These are phyloP conservation scores for Helicoverpa assulta DNA, from an alignment of 2,888 invertebrate species.

Conservation along the genomic window DNA sequence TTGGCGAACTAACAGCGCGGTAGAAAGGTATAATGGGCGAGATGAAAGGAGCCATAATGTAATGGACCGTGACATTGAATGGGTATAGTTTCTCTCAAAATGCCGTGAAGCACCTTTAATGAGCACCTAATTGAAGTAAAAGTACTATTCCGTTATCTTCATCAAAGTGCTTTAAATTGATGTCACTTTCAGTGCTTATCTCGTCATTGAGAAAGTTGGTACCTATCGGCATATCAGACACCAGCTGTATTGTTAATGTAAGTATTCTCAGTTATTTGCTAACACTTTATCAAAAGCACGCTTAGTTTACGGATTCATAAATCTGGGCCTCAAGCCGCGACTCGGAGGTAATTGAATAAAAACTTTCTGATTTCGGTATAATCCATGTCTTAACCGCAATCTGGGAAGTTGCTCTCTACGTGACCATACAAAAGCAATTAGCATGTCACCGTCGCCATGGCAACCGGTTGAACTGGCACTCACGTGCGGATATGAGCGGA, in stretches of 20 bases:
- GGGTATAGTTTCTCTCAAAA: conserved; percentile 13
- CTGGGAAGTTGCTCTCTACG: conserved; percentile 12
- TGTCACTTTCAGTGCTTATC: conserved; percentile 20
- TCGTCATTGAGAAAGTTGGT: not conserved
- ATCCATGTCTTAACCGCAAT: not conserved
- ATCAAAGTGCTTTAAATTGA: conserved; percentile 15
- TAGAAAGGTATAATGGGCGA: not conserved
- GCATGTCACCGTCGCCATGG: conserved; percentile 17
- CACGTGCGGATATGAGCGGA: conserved; percentile 9
- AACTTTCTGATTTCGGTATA: not conserved
- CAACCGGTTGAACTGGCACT: conserved; percentile 5
- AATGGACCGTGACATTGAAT: conserved; percentile 32
- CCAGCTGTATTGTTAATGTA: not conserved
- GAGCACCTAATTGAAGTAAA: conserved; percentile 29
- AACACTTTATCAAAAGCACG: not conserved
- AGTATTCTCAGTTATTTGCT: not conserved
- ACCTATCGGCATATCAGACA: not conserved
- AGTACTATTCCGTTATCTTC: conserved; percentile 32
- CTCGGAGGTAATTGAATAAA: not conserved
- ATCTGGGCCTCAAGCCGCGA: not conserved
- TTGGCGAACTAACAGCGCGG: conserved; percentile 1
- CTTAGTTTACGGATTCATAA: not conserved
- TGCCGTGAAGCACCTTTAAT: conserved; percentile 34
- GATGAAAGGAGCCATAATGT: conserved; percentile 8
- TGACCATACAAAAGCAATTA: conserved; percentile 31